Conservation (phyloP, 1,140 invertebrate species). For the Aphaenogaster rudis region DNA sequence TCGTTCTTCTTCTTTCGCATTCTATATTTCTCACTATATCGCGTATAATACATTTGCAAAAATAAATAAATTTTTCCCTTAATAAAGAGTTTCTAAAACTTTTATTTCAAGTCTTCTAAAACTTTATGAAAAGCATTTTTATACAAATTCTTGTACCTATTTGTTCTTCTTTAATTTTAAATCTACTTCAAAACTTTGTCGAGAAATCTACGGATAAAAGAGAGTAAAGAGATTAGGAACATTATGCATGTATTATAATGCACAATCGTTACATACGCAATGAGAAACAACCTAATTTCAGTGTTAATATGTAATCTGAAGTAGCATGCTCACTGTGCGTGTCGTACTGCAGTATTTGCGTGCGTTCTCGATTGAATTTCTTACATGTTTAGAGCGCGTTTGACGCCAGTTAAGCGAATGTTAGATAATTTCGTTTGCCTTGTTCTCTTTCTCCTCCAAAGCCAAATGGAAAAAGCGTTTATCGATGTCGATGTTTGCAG, state of each 20-base stretch:
- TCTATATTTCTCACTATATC: neutral
- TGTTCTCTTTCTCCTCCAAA: neutral
- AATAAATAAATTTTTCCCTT: conserved; percentile 4
- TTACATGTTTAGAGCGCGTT: conserved; percentile 52
- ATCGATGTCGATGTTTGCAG: conserved; percentile 29
- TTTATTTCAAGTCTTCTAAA: neutral
- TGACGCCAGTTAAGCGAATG: conserved; percentile 38
- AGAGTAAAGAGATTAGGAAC: neutral
- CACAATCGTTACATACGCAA: conserved; percentile 3
- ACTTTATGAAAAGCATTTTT: neutral
- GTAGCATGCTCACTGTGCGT: conserved; percentile 25
- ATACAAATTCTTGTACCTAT: neutral
- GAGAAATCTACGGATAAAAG: neutral
- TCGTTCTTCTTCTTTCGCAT: neutral
- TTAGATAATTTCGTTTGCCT: conserved; percentile 45
- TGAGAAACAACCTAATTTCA: conserved; percentile 35
- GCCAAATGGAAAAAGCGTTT: conserved; percentile 29
- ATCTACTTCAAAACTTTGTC: neutral
- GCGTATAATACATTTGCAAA: neutral
- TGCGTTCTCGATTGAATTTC: conserved; percentile 60
- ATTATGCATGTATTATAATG: neutral
- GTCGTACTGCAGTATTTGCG: conserved; percentile 34
- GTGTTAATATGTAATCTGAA: conserved; percentile 25
- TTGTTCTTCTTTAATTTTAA: neutral
- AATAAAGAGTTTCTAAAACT: conserved; percentile 6